phyloP scores from a whole-genome alignment of 2,797 vertebrate species.

The Macropus fuliginosus region DNA sequence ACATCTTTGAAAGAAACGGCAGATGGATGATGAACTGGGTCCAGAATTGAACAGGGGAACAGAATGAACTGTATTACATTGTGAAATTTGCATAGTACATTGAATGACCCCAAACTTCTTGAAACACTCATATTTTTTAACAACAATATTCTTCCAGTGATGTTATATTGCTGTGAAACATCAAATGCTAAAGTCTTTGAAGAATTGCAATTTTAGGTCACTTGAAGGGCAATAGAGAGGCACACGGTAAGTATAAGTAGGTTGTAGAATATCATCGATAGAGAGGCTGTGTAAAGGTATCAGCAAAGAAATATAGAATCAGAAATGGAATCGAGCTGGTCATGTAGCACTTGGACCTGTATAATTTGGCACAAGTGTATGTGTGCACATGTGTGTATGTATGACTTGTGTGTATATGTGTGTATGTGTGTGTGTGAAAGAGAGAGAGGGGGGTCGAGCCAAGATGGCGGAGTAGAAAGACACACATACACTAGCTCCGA shows the following conservation, averaged over 20 bases:
- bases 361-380: not conserved
- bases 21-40: not conserved
- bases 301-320: not conserved
- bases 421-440: not conserved
- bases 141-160: not conserved
- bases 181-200: not conserved
- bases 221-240: not conserved
- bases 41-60: not conserved
- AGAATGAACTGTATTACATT: not conserved
- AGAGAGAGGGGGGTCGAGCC: no score
- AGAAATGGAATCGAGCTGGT: not conserved
- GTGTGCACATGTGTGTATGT: not conserved
- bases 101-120: not conserved
- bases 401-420: not conserved
- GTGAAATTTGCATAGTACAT: not conserved
- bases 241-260: not conserved
- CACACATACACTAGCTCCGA: no score
- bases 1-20: not conserved
- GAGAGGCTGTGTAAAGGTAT: not conserved
- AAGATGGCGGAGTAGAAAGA: no score
- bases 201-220: not conserved
- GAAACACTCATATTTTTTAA: not conserved
- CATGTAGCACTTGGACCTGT: not conserved
- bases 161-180: not conserved
- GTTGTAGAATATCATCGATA: not conserved